A percentile compares a stretch with the other conserved stretches of the same genome.
phyloP scores from a whole-genome alignment of 1,140 invertebrate species.

The Caenorhabditis remanei region DNA sequence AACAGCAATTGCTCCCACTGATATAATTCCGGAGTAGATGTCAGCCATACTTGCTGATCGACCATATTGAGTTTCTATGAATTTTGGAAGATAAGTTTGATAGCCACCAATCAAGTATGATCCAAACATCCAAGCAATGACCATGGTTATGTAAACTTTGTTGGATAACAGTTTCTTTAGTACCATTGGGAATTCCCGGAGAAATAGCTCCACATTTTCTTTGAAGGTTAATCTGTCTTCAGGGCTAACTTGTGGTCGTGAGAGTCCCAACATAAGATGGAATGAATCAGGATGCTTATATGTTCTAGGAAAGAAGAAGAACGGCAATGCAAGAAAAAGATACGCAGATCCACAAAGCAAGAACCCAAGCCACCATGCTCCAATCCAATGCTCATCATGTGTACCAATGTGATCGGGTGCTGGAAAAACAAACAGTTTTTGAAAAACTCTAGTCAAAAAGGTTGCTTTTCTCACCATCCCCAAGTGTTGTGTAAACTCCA shows the following conservation, averaged over 20 bases:
- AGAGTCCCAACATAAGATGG: constrained; percentile 12
- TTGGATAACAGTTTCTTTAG: constrained; percentile 55
- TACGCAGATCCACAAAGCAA: constrained; percentile 60
- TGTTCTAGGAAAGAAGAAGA: constrained; percentile 61
- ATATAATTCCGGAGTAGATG: constrained; percentile 62
- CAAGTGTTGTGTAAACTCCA: constrained; percentile 62
- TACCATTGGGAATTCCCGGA: constrained; percentile 57
- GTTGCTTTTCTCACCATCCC: constrained; percentile 40
- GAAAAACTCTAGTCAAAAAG: neutral
- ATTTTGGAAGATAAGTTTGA: constrained; percentile 64
- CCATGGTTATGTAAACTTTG: constrained; percentile 63
- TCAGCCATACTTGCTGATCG: constrained; percentile 60
- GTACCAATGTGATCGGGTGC: constrained; percentile 57
- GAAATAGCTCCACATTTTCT: constrained; percentile 15
- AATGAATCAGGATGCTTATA: constrained; percentile 55
- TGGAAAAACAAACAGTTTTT: neutral
- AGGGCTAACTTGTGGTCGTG: neutral
- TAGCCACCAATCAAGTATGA: constrained; percentile 65
- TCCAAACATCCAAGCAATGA: constrained; percentile 63
- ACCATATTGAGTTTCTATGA: constrained; percentile 65
- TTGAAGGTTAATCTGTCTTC: constrained; percentile 21
- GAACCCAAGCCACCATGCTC: constrained; percentile 64
- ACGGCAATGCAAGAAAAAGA: constrained; percentile 41
- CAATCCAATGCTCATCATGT: constrained; percentile 63
- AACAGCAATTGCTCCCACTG: constrained; percentile 60